These are phyloP conservation scores for Serrognathus titanus DNA, from an alignment of 2,888 invertebrate genomes.

Conservation along the genomic window DNA sequence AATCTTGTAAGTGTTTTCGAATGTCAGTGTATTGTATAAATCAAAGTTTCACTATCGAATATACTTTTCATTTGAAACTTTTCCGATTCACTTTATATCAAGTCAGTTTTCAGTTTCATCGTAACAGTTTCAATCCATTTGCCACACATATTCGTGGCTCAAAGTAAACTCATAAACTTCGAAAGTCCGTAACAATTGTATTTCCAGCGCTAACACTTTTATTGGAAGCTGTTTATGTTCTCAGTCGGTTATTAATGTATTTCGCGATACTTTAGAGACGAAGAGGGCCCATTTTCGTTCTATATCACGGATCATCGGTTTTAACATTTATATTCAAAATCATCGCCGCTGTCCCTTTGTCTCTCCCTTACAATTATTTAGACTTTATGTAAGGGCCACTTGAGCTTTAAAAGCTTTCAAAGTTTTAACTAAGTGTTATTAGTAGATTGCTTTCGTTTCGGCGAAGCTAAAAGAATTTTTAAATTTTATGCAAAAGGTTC, in stretches of 20 bases:
- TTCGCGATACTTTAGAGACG: constrained; percentile 23
- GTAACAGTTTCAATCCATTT: constrained; percentile 24
- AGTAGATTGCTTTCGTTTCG: no score
- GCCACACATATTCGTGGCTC: constrained; percentile 19
- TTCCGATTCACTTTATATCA: constrained; percentile 31
- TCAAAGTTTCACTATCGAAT: constrained; percentile 37
- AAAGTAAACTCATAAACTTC: constrained; percentile 24
- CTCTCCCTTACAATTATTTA: constrained; percentile 21
- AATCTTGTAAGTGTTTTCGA: no score
- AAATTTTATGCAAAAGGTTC: no score
- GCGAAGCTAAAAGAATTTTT: no score
- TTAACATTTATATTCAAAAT: constrained; percentile 26
- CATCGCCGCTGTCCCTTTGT: constrained; percentile 22
- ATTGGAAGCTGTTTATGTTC: constrained; percentile 27
- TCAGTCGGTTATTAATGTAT: constrained; percentile 9
- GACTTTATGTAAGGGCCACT: constrained; percentile 23
- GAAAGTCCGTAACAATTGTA: constrained; percentile 21
- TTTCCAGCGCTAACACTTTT: constrained; percentile 25
- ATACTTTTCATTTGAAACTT: constrained; percentile 36
- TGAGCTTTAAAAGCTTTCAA: no score
- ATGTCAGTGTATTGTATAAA: constrained; percentile 20
- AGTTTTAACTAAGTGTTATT: no score
- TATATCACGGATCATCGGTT: constrained; percentile 17
- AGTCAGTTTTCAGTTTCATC: constrained; percentile 22
- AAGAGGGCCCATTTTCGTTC: constrained; percentile 22